These are phyloP conservation scores for Sterna hirundo DNA, from an alignment of 2,113 vertebrate genomes.

Conservation along the genomic window DNA sequence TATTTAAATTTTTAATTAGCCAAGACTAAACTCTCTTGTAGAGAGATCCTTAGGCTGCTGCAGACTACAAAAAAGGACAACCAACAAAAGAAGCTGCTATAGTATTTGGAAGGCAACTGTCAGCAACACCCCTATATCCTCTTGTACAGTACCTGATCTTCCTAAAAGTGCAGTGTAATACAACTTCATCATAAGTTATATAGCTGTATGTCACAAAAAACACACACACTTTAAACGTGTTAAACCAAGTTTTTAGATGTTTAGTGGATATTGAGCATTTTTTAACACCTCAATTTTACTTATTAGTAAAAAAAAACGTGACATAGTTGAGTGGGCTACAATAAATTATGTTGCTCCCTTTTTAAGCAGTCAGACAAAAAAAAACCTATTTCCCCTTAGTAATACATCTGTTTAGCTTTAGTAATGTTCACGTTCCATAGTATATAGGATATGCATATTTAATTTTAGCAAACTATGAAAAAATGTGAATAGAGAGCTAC, in stretches of 20 bases:
- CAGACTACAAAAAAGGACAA: neutral
- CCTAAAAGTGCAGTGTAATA: neutral
- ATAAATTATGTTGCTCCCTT: neutral
- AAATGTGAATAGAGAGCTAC: neutral
- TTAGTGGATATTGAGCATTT: neutral
- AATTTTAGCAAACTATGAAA: neutral
- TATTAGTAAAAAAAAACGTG: neutral
- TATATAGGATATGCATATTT: neutral
- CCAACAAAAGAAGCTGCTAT: neutral
- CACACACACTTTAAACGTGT: neutral
- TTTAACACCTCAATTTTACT: neutral
- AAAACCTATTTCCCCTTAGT: neutral
- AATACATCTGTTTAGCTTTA: neutral
- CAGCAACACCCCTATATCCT: neutral
- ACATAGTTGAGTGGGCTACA: neutral
- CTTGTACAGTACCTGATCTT: neutral
- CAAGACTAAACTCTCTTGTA: neutral
- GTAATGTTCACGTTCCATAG: neutral
- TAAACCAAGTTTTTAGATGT: neutral
- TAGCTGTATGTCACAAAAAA: neutral
- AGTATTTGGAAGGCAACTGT: neutral
- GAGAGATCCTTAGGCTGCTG: neutral
- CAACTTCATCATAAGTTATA: neutral
- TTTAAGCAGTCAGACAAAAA: neutral
- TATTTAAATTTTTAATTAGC: neutral